Evolutionary conservation across 1,140 invertebrate genomes (phyloP).

Genomic region (Aricia agestis): DNA sequence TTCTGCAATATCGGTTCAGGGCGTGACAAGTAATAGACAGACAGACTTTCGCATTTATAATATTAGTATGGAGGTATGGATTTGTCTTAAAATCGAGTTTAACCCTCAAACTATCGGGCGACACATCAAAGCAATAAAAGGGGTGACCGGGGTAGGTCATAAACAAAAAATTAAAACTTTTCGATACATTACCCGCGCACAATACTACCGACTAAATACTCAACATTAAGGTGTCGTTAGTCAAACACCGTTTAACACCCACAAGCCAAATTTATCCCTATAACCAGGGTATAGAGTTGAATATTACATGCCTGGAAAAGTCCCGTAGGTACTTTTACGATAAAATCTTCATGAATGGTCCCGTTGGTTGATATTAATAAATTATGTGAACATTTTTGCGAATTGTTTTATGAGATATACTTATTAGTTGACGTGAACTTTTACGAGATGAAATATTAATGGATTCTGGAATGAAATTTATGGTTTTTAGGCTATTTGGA

Average conservation of each 20-base stretch:
- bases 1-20: no score
- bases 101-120: neutral
- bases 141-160: constrained; percentile 37
- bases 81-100: neutral
- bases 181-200: constrained; percentile 67
- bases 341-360: constrained; percentile 65
- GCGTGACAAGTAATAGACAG: no score
- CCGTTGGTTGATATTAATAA: constrained; percentile 60
- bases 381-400: constrained; percentile 56
- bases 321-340: constrained; percentile 33
- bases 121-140: constrained; percentile 5
- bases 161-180: constrained; percentile 73
- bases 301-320: neutral
- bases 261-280: constrained; percentile 27
- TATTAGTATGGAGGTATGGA: neutral
- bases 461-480: neutral
- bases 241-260: constrained; percentile 36
- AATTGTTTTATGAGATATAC: constrained; percentile 57
- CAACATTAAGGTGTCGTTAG: constrained; percentile 70
- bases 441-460: constrained; percentile 11
- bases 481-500: no score
- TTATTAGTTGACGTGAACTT: constrained; percentile 17
- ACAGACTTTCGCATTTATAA: no score
- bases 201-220: constrained; percentile 71
- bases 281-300: constrained; percentile 4